Evolutionary conservation across 2,797 vertebrate species (phyloP), one percentile per base, ranked within the genome.

Genomic region (Lagodon rhomboides): DNA sequence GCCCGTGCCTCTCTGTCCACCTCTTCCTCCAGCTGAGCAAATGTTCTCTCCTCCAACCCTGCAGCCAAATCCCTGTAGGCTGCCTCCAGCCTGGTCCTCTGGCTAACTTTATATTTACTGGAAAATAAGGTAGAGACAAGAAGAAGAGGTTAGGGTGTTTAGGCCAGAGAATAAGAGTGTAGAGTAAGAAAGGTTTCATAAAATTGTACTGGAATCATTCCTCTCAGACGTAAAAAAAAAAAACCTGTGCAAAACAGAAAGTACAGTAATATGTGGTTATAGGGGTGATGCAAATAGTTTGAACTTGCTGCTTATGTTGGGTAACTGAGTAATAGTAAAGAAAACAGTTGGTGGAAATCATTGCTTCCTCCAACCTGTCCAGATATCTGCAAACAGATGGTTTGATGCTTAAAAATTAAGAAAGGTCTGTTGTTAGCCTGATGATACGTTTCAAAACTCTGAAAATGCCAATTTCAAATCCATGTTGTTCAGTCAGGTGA

Each of bases 21-120:
- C 30, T 92, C 91, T 46, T 93, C 68, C 67, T 93, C 87, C 73
- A 95, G 74, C 66, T 90, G 72, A 17, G 50, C 12, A 76, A 95
- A 95, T 22, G 92, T 69, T 44, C 43, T 72, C 9, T 72, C 22
- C 6, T 51, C 38, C 20, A 65, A 69, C 23, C 23, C 60, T 61
- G 51, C 8, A 11, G 86, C 44, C 81, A 95, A 72, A 34, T 65
- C 62, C 0, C 34, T 63, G 84, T 85, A 95, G 66, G 80, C 86
- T 0, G 34, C 55, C 58, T 78, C 79, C 44, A 96, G 83, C 23
- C 67, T 79, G 55, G 18, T 25, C 67, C 9, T 91, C 20, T 53
- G 53, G 47, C 93, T 87, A 15, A 68, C 22, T 22, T 38, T 22
- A 8, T 23, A 22, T 15, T 77, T 69, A 66, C 91, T 93, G 67